Conservation (phyloP, 2,113 vertebrate genomes). For the Megalops atlanticus region DNA sequence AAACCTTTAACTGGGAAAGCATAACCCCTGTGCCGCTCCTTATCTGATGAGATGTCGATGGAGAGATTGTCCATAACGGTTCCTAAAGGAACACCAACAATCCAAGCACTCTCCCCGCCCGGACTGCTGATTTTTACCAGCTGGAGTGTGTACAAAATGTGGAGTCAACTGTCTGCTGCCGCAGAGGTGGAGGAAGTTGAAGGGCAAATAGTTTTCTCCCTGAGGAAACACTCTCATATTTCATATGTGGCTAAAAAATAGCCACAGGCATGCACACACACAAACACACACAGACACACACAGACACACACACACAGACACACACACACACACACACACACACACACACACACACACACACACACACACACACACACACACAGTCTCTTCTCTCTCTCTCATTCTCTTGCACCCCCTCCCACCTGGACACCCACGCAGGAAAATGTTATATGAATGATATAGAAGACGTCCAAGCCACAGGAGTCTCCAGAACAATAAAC, state of each 20-base stretch:
- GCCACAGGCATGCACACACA: too few relatives aligned
- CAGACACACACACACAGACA: not conserved
- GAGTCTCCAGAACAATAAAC: too few relatives aligned
- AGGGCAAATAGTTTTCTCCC: not conserved
- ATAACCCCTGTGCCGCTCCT: not conserved
- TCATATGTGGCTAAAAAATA: too few relatives aligned
- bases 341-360: not conserved
- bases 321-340: not conserved
- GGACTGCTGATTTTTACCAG: not conserved
- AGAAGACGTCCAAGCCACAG: too few relatives aligned
- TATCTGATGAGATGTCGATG: slow-evolving; percentile 11
- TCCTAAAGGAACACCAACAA: not conserved
- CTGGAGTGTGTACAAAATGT: not conserved
- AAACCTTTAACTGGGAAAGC: not conserved
- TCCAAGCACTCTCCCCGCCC: not conserved
- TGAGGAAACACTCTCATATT: not conserved
- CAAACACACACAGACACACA: too few relatives aligned
- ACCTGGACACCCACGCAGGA: too few relatives aligned
- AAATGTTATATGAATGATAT: too few relatives aligned
- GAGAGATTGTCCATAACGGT: slow-evolving; percentile 4
- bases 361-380: not conserved
- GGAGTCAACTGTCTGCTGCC: not conserved
- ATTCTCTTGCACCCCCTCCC: not conserved
- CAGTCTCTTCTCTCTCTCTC: not conserved
- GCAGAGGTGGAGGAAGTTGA: not conserved